A percentile compares a stretch with the other conserved stretches of the same genome.
These are phyloP conservation scores for Carettochelys insculpta DNA, from an alignment of 2,113 vertebrate species.

Conservation along the genomic window DNA sequence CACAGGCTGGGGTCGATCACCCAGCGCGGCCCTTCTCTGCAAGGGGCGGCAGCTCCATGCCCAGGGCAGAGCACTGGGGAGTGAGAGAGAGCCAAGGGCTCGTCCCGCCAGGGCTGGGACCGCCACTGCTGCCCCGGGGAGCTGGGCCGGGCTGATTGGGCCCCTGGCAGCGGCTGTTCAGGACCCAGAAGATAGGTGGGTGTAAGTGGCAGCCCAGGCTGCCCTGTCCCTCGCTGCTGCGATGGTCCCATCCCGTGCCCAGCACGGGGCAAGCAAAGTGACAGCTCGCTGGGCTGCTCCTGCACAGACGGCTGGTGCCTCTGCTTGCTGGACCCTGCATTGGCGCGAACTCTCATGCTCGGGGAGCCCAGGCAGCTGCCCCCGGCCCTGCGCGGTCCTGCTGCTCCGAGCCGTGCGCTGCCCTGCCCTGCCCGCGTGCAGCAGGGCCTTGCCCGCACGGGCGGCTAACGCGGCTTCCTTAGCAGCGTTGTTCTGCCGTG, in stretches of 20 bases:
- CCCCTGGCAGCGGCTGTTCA: background rate
- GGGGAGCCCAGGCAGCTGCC: background rate
- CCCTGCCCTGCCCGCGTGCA: too few species aligned
- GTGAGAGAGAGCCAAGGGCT: background rate
- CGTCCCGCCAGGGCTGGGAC: too few species aligned
- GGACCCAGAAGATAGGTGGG: background rate
- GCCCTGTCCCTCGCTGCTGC: background rate
- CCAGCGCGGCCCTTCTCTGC: background rate
- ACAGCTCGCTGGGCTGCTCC: background rate
- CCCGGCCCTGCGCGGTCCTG: rapidly evolving
- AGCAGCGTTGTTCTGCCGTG: constrained; percentile 37
- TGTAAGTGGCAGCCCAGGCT: too few species aligned
- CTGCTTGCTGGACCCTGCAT: rapidly evolving
- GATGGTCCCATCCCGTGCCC: background rate
- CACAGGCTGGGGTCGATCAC: background rate
- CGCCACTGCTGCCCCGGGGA: background rate
- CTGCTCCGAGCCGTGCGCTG: background rate
- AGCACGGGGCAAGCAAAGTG: background rate
- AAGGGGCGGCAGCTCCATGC: background rate
- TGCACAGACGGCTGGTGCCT: background rate
- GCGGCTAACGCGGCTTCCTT: constrained; percentile 36
- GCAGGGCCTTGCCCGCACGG: background rate
- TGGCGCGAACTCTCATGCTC: background rate
- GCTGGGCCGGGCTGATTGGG: background rate
- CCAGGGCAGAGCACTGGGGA: too few species aligned